These are phyloP conservation scores for Prosopocoilus inquinatus DNA, from an alignment of 2,888 invertebrate genomes.

Conservation along the genomic window DNA sequence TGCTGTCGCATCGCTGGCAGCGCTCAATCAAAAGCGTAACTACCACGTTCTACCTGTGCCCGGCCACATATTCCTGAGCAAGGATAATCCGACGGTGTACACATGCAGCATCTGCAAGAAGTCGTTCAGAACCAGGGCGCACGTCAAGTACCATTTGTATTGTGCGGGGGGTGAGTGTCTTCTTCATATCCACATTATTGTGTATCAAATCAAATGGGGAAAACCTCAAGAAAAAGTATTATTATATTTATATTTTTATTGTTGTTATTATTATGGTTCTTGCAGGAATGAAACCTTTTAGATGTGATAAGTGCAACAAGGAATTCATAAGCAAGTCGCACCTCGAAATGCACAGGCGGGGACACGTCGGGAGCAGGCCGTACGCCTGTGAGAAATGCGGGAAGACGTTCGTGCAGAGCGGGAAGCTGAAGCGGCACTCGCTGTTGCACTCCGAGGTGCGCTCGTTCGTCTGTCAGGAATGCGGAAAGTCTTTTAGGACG, in stretches of 20 bases:
- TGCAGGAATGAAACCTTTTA: slow-evolving; percentile 51
- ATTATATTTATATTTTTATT: no score
- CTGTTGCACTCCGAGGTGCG: slow-evolving; percentile 58
- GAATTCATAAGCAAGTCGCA: slow-evolving; percentile 70
- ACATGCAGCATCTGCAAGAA: slow-evolving; percentile 68
- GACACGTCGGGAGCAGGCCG: slow-evolving; percentile 62
- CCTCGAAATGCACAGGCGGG: slow-evolving; percentile 68
- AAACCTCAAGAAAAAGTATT: no score
- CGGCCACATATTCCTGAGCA: slow-evolving; percentile 38
- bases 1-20: slow-evolving; percentile 5
- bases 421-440: slow-evolving; percentile 70
- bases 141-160: slow-evolving; percentile 64
- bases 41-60: slow-evolving; percentile 36
- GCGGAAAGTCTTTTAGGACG: slow-evolving; percentile 62
- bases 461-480: slow-evolving; percentile 59
- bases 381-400: slow-evolving; percentile 63
- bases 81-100: slow-evolving; percentile 57
- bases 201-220: slow-evolving; percentile 3
- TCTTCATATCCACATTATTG: neutral
- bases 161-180: slow-evolving; percentile 54
- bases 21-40: slow-evolving; percentile 23
- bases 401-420: slow-evolving; percentile 67
- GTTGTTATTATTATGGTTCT: slow-evolving; percentile 8
- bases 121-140: slow-evolving; percentile 65
- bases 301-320: slow-evolving; percentile 56